Evolutionary conservation across 2,797 vertebrate species (phyloP), one percentile per base, ranked within the genome.

Genomic region (Pempheris klunzingeri): DNA sequence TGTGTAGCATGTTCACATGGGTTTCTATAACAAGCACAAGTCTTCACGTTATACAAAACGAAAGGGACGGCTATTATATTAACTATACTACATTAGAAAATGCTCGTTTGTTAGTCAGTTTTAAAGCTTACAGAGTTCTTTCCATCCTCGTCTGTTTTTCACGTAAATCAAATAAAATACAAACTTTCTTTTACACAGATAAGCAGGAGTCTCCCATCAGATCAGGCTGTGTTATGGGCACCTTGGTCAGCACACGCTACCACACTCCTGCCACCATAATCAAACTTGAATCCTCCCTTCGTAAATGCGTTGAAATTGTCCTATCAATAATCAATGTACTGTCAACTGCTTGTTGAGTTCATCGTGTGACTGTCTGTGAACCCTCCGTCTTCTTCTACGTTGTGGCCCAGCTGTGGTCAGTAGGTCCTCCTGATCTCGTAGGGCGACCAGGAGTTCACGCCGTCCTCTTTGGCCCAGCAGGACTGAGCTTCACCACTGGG

Each of bases 381-480:
- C 30, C 17, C 34, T 43, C 47, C 2, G 0, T 26, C 18, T 18
- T 60, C 59, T n/a, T n/a, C n/a, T n/a, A n/a, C n/a, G n/a, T n/a
- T n/a, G n/a, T n/a, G n/a, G n/a, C n/a, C n/a, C n/a, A n/a, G n/a
- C n/a, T n/a, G n/a, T 24, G 11, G 30, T 95, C 90, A 96, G 10
- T 96, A 99, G 83, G 96, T 91, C 92, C 96, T 96, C 77, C 95
- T 92, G 66, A 96, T 92, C 80, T 99, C 98, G 0, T 96, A 98
- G 0, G 95, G 69, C 0, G 96, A 95, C 97, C 97, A 99, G 30
- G 92, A 55, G 68, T 92, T 87, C 72, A 85, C 90, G 5, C 84
- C 92, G 0, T 98, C 97, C 57, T 98, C 97, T 77, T 97, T 99
- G 0, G 86, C 81, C 98, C 97, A 99, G 49, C 93, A 84, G 5